These are phyloP conservation scores for Dermatophagoides farinae DNA, from an alignment of 1,140 invertebrate species.

Conservation along the genomic window DNA sequence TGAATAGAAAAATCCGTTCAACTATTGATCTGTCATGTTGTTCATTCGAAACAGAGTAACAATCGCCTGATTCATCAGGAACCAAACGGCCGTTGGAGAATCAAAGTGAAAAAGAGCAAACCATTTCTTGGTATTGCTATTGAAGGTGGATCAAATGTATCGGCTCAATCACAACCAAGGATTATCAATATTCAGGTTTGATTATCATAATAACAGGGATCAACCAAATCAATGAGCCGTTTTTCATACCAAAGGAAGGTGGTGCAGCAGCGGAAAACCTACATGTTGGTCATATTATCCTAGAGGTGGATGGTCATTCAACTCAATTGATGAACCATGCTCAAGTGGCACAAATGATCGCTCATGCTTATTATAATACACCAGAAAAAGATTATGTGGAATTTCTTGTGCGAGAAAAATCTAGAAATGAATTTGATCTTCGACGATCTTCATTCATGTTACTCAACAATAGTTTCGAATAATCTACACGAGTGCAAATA, in stretches of 20 bases:
- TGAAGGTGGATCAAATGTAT: constrained; percentile 74
- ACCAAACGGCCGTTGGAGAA: constrained; percentile 60
- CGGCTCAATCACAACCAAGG: constrained; percentile 70
- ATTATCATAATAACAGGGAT: not conserved
- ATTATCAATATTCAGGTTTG: constrained; percentile 87
- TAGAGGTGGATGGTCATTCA: constrained; percentile 71
- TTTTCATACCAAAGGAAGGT: constrained; percentile 44
- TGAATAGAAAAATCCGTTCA: not conserved
- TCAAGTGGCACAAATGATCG: constrained; percentile 66
- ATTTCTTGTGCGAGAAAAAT: constrained; percentile 51
- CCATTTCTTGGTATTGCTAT: constrained; percentile 86
- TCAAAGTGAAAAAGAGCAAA: constrained; percentile 55
- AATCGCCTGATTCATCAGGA: constrained; percentile 40
- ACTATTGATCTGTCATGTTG: too few relatives aligned
- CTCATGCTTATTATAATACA: constrained; percentile 57
- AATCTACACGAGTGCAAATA: constrained; percentile 17
- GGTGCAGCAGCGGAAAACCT: constrained; percentile 76
- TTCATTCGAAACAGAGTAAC: too few relatives aligned
- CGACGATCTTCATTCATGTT: constrained; percentile 20
- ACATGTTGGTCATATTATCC: constrained; percentile 75
- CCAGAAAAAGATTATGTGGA: constrained; percentile 64
- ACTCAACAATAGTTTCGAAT: constrained; percentile 14
- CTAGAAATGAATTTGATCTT: constrained; percentile 15
- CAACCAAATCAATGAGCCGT: not conserved
- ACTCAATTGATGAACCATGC: constrained; percentile 50